These are phyloP conservation scores for Myanophis thanlyinensis DNA, from an alignment of 2,113 vertebrate species.

Conservation along the genomic window DNA sequence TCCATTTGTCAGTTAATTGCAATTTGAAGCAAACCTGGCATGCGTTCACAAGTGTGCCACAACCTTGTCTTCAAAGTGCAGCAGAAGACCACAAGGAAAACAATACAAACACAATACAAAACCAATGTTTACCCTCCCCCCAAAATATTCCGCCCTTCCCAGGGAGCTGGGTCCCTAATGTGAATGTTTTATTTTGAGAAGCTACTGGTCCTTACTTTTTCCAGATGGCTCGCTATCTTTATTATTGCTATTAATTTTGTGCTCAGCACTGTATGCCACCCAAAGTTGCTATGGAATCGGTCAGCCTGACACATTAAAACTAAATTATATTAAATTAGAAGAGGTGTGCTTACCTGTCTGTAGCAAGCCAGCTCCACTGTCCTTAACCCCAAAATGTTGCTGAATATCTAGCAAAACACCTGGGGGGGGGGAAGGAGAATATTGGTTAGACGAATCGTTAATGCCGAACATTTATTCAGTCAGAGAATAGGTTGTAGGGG, in stretches of 20 bases:
- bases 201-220: background rate
- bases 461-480: background rate
- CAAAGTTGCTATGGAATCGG: background rate
- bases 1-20: background rate
- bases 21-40: background rate
- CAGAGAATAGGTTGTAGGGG: background rate
- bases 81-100: too few relatives aligned
- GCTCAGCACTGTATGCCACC: background rate
- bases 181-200: background rate
- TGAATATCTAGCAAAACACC: slow-evolving; percentile 90
- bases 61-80: background rate
- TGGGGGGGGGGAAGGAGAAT: slow-evolving; percentile 54
- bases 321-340: background rate
- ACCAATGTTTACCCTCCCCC: too few relatives aligned
- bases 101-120: background rate
- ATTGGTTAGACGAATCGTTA: background rate
- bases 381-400: slow-evolving; percentile 81
- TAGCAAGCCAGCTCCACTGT: slow-evolving; percentile 86
- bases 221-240: background rate
- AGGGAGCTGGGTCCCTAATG: background rate
- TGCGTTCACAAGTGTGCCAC: background rate
- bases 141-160: background rate
- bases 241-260: background rate
- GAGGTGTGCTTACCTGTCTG: slow-evolving; percentile 83
- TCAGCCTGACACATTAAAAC: background rate